phyloP scores from a whole-genome alignment of 1,140 invertebrate species.

The Sycophila sp. region DNA sequence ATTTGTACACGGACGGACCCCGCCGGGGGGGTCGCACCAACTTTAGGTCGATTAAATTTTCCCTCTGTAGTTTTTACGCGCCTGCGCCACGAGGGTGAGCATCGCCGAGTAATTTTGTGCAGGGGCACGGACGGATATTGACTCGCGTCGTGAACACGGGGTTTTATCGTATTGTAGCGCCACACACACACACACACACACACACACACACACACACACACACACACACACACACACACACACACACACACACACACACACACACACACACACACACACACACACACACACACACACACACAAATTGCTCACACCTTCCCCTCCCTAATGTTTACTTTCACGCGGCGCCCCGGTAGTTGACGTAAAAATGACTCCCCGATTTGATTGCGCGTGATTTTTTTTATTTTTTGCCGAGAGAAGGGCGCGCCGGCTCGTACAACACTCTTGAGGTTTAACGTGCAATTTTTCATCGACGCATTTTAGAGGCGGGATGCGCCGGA shows the following conservation, averaged over 20 bases:
- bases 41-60: slow-evolving; percentile 35
- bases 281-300: not conserved
- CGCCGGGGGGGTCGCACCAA: too few species aligned
- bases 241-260: not conserved
- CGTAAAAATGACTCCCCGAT: slow-evolving; percentile 32
- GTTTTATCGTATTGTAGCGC: slow-evolving; percentile 31
- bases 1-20: slow-evolving; percentile 28
- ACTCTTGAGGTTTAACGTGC: slow-evolving; percentile 24
- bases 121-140: slow-evolving; percentile 34
- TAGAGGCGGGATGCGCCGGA: not conserved
- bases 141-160: slow-evolving; percentile 24
- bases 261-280: not conserved
- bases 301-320: slow-evolving; percentile 1
- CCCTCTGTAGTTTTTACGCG: slow-evolving; percentile 3
- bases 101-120: slow-evolving; percentile 35
- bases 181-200: slow-evolving; percentile 4
- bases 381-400: slow-evolving; percentile 23
- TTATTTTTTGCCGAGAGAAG: not conserved
- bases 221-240: not conserved
- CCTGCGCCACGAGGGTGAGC: not conserved
- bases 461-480: slow-evolving; percentile 19
- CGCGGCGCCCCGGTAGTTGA: not conserved
- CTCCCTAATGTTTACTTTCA: slow-evolving; percentile 26
- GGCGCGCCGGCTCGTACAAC: not conserved
- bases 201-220: not conserved